These are phyloP conservation scores for Hyperoodon ampullatus DNA, from an alignment of 2,113 vertebrate species.

Conservation along the genomic window DNA sequence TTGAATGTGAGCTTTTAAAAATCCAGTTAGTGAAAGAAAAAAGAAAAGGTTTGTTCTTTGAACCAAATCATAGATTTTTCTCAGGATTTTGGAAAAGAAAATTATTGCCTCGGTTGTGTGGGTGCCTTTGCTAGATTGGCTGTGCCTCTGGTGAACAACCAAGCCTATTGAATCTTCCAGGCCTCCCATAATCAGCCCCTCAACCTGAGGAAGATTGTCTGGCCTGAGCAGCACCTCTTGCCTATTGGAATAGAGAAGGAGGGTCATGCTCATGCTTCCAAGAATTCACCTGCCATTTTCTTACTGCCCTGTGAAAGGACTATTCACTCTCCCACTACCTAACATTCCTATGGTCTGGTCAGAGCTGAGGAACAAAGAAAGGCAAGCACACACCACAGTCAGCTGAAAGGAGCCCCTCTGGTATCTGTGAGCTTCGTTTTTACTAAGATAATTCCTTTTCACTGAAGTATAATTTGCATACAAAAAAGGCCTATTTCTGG, in stretches of 20 bases:
- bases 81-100: background rate
- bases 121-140: background rate
- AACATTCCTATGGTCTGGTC: background rate
- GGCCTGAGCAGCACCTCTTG: too few species aligned
- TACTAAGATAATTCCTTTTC: background rate
- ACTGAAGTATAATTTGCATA: background rate
- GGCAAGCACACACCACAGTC: background rate
- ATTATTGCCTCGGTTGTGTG: background rate
- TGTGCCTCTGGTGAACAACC: background rate
- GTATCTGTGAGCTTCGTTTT: background rate
- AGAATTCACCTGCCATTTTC: background rate
- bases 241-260: background rate
- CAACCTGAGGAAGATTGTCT: background rate
- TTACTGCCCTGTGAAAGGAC: background rate
- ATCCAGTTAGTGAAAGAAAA: background rate
- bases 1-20: slow-evolving; percentile 63
- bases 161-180: background rate
- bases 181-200: background rate
- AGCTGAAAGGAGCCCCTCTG: background rate
- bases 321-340: background rate
- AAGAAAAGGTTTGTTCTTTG: background rate
- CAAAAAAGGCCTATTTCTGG: background rate
- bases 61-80: background rate
- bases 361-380: background rate
- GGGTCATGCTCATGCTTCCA: background rate